Evolutionary conservation across 2,113 vertebrate genomes (phyloP).

Genomic region (Anolis carolinensis): DNA sequence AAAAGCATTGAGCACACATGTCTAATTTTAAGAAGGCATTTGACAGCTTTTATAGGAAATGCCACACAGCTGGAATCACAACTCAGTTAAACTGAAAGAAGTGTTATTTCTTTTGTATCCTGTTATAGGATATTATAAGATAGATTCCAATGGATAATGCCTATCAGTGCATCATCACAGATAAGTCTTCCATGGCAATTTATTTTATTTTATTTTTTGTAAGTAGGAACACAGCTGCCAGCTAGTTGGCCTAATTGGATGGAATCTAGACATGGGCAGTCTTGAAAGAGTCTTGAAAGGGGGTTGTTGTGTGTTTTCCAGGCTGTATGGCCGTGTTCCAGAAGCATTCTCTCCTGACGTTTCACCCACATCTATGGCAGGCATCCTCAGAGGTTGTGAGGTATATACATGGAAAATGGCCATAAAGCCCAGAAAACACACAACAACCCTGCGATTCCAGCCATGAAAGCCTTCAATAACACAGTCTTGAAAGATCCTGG

Average conservation of each 20-base stretch:
- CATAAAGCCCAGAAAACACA: too few relatives aligned
- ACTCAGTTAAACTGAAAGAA: neutral
- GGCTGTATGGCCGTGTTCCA: too few relatives aligned
- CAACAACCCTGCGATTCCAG: too few relatives aligned
- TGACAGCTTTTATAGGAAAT: conserved; percentile 24
- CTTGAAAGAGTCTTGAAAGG: too few relatives aligned
- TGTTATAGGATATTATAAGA: neutral
- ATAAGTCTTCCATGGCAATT: neutral
- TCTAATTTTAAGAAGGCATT: conserved; percentile 26
- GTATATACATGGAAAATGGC: too few relatives aligned
- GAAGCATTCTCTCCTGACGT: too few relatives aligned
- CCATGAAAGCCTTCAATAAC: too few relatives aligned
- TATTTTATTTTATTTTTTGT: neutral
- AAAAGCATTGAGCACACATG: neutral
- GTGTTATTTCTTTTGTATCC: neutral
- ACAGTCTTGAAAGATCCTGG: neutral
- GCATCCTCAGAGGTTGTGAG: too few relatives aligned
- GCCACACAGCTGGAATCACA: conserved; percentile 1
- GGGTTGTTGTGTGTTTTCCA: too few relatives aligned
- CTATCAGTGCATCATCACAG: neutral
- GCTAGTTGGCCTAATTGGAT: neutral
- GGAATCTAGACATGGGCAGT: neutral
- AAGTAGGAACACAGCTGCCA: neutral
- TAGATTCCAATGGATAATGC: neutral
- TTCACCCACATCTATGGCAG: too few relatives aligned